Conservation (phyloP, 2,113 vertebrate genomes). For the Cacatua alba region DNA sequence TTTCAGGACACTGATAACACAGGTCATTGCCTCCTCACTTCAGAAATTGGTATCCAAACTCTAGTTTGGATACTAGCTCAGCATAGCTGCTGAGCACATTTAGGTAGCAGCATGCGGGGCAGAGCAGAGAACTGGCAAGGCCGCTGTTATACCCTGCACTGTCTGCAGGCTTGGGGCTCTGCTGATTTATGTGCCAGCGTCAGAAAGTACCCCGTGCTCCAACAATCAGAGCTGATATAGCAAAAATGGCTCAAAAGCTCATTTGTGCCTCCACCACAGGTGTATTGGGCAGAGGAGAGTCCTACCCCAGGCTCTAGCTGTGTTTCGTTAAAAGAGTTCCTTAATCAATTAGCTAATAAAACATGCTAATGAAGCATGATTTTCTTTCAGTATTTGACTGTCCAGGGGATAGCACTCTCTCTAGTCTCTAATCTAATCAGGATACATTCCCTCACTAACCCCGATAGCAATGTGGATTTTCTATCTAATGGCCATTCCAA, state of each 20-base stretch:
- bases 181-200: neutral
- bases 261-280: neutral
- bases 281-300: neutral
- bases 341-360: neutral
- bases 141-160: neutral
- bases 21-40: neutral
- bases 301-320: neutral
- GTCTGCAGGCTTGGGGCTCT: neutral
- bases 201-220: neutral
- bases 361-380: neutral
- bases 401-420: neutral
- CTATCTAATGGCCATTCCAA: neutral
- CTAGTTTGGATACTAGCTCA: neutral
- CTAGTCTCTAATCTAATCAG: neutral
- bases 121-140: neutral
- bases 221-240: neutral
- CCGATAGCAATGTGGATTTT: neutral
- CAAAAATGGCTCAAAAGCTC: neutral
- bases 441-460: neutral
- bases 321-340: neutral
- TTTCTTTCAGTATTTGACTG: neutral
- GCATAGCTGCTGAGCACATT: rapidly evolving
- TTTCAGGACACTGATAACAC: neutral
- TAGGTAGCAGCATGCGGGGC: neutral
- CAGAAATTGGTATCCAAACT: neutral